Percentiles rank a stretch among this genome's conserved stretches.
Evolutionary conservation across 2,888 invertebrate genomes (phyloP).

Genomic region (Biston stratarius): DNA sequence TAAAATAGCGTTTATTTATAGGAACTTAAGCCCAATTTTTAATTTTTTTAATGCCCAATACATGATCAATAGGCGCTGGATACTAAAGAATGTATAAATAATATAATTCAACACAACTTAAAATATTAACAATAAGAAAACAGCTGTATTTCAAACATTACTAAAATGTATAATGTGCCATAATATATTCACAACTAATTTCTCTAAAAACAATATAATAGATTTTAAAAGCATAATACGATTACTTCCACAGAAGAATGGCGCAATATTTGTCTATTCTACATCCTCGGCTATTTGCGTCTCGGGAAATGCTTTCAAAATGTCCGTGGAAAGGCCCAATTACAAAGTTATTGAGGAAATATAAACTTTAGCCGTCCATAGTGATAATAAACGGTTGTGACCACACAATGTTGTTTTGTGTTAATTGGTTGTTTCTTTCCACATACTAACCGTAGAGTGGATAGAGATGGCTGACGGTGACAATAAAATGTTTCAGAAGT

Average conservation of each 20-base stretch:
- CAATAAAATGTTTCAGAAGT: slow-evolving; percentile 7
- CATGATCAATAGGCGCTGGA: no score
- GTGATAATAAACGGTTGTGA: slow-evolving; percentile 44
- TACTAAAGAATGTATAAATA: no score
- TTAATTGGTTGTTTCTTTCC: slow-evolving; percentile 27
- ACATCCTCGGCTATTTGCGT: slow-evolving; percentile 42
- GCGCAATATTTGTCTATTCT: slow-evolving; percentile 36
- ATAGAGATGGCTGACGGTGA: slow-evolving; percentile 7
- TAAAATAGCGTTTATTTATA: no score
- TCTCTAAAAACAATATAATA: background rate
- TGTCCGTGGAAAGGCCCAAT: slow-evolving; percentile 47
- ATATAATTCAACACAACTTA: no score
- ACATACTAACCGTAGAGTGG: slow-evolving; percentile 15
- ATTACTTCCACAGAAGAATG: slow-evolving; percentile 23
- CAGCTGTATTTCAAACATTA: no score
- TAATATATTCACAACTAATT: background rate
- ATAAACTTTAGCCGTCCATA: slow-evolving; percentile 50
- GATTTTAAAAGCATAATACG: slow-evolving; percentile 11
- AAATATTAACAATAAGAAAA: no score
- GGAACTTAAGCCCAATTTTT: no score
- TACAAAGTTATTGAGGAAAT: slow-evolving; percentile 56
- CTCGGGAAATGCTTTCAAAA: slow-evolving; percentile 40
- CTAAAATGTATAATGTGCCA: no score
- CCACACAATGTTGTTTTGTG: slow-evolving; percentile 27
- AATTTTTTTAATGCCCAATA: no score